Percentiles rank a stretch among this genome's conserved stretches.
Conservation (phyloP, 2,797 vertebrate genomes). For the Syndactyla subalaris region DNA sequence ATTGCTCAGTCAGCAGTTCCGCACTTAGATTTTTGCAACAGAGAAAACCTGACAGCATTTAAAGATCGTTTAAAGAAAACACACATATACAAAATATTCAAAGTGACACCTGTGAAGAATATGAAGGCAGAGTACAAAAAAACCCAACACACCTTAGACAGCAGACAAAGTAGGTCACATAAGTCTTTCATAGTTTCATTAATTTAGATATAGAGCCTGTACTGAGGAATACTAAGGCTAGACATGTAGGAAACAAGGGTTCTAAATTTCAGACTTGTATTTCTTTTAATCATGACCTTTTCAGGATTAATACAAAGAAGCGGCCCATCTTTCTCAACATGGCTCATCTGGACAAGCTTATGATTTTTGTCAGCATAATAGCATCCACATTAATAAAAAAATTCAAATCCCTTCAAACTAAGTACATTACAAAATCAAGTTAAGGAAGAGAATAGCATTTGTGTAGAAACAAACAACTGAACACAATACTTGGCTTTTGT, state of each 20-base stretch:
- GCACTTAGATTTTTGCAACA: background rate
- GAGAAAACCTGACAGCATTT: background rate
- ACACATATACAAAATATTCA: background rate
- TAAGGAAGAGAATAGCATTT: slow-evolving; percentile 42
- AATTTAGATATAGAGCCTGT: background rate
- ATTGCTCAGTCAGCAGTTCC: background rate
- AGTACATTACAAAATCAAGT: slow-evolving; percentile 59
- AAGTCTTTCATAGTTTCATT: background rate
- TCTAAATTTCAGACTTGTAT: background rate
- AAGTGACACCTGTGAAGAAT: background rate
- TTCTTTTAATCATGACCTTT: slow-evolving; percentile 11
- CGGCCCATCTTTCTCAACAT: background rate
- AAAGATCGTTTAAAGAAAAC: background rate
- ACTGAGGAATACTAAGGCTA: background rate
- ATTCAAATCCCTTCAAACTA: slow-evolving; percentile 18
- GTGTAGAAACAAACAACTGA: slow-evolving; percentile 57
- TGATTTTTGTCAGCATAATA: slow-evolving; percentile 25
- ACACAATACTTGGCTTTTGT: slow-evolving; percentile 45
- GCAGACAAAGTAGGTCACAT: background rate
- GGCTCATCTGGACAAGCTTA: slow-evolving; percentile 41
- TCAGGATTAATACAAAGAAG: slow-evolving; percentile 19
- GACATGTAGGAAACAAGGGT: background rate
- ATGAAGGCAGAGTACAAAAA: background rate
- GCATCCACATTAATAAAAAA: slow-evolving; percentile 1
- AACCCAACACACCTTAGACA: background rate